phyloP scores from a whole-genome alignment of 37 sponge, comb jelly and placozoan species.

The Crambe crambe region DNA sequence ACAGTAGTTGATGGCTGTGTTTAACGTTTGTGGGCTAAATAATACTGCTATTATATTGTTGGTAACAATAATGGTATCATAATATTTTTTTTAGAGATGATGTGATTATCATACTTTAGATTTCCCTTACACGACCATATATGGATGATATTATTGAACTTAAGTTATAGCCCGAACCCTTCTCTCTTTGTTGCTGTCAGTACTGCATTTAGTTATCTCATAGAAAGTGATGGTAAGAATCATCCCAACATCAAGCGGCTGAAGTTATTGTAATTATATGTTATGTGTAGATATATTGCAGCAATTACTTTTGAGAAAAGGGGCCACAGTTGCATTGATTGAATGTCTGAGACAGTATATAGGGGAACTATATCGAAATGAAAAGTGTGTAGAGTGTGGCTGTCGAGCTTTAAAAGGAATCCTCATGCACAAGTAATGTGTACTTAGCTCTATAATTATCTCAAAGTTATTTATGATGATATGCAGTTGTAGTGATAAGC shows the following conservation, averaged over 20 bases:
- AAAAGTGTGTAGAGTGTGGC: conserved; percentile 50
- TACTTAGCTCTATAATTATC: too few relatives aligned
- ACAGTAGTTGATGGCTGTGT: too few relatives aligned
- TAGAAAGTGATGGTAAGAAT: conserved; percentile 34
- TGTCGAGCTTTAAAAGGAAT: conserved; percentile 47
- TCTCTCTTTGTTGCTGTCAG: conserved; percentile 39
- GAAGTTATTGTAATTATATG: too few relatives aligned
- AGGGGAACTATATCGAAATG: not conserved
- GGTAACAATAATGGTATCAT: too few relatives aligned
- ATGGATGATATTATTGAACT: conserved; percentile 12
- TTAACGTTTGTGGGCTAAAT: too few relatives aligned
- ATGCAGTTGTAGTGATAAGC: conserved; percentile 22
- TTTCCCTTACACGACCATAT: conserved; percentile 31
- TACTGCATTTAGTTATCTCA: conserved; percentile 29
- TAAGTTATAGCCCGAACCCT: conserved; percentile 3
- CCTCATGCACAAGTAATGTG: conserved; percentile 23
- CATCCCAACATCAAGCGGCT: too few relatives aligned
- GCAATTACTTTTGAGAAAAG: conserved; percentile 26
- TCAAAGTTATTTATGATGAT: too few relatives aligned
- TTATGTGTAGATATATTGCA: conserved; percentile 41
- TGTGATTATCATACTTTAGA: conserved; percentile 7
- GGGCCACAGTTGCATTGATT: conserved; percentile 23
- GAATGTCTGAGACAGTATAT: conserved; percentile 43
- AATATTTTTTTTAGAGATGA: too few relatives aligned
- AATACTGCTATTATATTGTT: too few relatives aligned